These are phyloP conservation scores for Orbicella faveolata DNA, from an alignment of 64 coral and sea anemone species.

Conservation along the genomic window DNA sequence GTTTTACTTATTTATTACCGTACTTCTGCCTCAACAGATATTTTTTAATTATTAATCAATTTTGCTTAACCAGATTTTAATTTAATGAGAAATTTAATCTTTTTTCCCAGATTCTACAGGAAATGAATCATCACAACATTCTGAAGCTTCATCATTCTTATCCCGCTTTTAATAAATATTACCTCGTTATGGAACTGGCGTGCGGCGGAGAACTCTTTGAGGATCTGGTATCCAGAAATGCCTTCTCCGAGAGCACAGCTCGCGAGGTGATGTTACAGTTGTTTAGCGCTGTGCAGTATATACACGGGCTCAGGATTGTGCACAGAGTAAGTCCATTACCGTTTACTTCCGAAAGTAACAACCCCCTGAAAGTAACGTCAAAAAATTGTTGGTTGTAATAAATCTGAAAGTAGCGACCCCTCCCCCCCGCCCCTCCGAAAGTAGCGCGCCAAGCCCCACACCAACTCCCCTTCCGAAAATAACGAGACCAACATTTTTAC, in stretches of 20 bases:
- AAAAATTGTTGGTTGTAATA: too few relatives aligned
- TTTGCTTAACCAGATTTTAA: too few relatives aligned
- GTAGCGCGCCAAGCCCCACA: too few relatives aligned
- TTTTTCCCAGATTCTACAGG: neutral
- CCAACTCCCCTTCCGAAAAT: too few relatives aligned
- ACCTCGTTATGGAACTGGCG: conserved; percentile 62
- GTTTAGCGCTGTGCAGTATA: conserved; percentile 61
- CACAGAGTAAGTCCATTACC: conserved; percentile 40
- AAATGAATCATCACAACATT: conserved; percentile 65
- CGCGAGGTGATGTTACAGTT: conserved; percentile 66
- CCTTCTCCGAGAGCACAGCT: conserved; percentile 59
- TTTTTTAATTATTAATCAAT: too few relatives aligned
- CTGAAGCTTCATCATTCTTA: conserved; percentile 59
- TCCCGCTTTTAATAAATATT: conserved; percentile 55
- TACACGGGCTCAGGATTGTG: conserved; percentile 43
- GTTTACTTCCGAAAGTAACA: neutral
- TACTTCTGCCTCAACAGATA: too few relatives aligned
- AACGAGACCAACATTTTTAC: too few relatives aligned
- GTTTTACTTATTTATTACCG: too few relatives aligned
- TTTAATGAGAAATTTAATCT: too few relatives aligned
- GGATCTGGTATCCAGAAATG: conserved; percentile 63
- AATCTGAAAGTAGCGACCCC: too few relatives aligned
- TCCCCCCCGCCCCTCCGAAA: too few relatives aligned
- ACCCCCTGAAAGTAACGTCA: too few relatives aligned
- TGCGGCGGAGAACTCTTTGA: conserved; percentile 66